Evolutionary conservation across 1,140 invertebrate genomes (phyloP), one percentile per base, ranked within the genome.

Genomic region (Neelides sp.): DNA sequence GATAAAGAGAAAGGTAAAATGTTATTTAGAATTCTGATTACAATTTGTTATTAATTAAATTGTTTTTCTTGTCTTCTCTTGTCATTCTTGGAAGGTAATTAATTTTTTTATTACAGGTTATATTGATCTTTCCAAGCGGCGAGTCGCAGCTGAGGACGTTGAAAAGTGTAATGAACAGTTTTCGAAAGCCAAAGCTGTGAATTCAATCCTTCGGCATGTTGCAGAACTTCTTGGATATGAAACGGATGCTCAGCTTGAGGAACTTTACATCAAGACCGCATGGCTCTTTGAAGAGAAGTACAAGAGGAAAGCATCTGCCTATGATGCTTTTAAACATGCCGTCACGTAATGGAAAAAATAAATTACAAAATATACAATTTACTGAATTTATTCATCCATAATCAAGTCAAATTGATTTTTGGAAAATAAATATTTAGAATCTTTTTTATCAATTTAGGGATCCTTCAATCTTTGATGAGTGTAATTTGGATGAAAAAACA

Each of bases 211-310:
- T 17, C 77, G 94, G 55, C 94, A 98, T 68, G 93, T 98, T 0
- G 94, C 91, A 4, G 93, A 97, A 69, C 76, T 98, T 28, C 71
- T 98, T 3, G 79, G 84, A 53, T 98, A 91, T 66, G 82, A 88
- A 62, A 82, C 71, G 49, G 86, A 96, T 65, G 83, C 89, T 58
- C 83, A 98, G 65, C 68, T 99, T 30, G 94, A 98, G 64, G 85
- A 96, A 52, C 71, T 98, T 0, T 98, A 98, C 68, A 78, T 84
- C 59, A 92, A 92, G 64, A 98, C 95, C n/a, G 95, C 95, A 1
- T 99, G 96, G 96, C 75, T 83, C 66, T 98, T 98, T 73, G 96
- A 99, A 69, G 85, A 90, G 62, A 98, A 98, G 69, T 86, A 88
- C 64, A 97, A 94, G 65, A 96, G 92, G 66, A 87, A 91, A 66